phyloP scores from a whole-genome alignment of 1,140 invertebrate genomes.

The Drosophila willistoni region DNA sequence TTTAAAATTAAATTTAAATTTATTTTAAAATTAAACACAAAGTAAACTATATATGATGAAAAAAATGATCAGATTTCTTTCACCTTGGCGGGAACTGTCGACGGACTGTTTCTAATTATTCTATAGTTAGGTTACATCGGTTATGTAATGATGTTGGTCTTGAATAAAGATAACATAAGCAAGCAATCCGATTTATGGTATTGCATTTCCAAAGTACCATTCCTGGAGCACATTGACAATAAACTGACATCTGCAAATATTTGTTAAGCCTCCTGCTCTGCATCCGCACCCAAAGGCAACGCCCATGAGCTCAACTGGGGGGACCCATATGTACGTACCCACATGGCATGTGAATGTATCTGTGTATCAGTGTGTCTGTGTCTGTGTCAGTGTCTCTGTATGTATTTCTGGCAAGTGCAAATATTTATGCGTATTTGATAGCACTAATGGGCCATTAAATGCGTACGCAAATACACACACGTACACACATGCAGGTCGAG shows the following conservation, averaged over 20 bases:
- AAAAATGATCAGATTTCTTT: no score
- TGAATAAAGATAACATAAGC: constrained; percentile 5
- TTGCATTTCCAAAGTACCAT: constrained; percentile 50
- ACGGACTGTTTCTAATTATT: background rate
- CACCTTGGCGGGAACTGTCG: no score
- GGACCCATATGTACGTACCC: constrained; percentile 31
- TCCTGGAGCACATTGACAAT: constrained; percentile 29
- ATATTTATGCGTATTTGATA: constrained; percentile 82
- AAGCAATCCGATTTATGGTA: constrained; percentile 35
- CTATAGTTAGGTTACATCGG: background rate
- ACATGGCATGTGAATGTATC: background rate
- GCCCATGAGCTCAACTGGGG: constrained; percentile 10
- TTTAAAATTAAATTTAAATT: no score
- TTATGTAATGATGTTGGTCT: constrained; percentile 13
- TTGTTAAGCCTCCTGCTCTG: constrained; percentile 24
- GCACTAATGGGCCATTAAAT: constrained; percentile 81
- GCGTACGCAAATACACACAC: constrained; percentile 78
- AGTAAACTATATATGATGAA: no score
- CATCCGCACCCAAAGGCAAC: background rate
- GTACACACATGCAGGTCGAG: constrained; percentile 16
- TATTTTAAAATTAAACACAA: no score
- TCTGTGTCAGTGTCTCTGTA: constrained; percentile 30
- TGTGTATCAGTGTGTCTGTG: constrained; percentile 18
- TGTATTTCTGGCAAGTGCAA: constrained; percentile 70
- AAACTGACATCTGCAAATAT: constrained; percentile 62